These are phyloP conservation scores for Lepidochitona cinerea DNA, from an alignment of 2,888 invertebrate genomes.

Conservation along the genomic window DNA sequence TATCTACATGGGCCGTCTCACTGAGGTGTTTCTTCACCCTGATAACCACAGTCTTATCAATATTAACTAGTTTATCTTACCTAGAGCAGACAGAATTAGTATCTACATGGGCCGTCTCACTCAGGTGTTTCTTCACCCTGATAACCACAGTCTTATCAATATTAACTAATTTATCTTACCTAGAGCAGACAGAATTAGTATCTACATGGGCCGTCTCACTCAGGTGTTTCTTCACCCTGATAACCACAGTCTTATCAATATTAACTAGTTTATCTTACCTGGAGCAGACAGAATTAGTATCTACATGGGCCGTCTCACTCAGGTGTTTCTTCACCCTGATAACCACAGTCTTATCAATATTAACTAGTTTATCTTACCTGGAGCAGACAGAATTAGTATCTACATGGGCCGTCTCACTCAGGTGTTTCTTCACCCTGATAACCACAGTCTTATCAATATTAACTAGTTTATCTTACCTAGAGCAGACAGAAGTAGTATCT, in stretches of 20 bases:
- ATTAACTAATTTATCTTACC: conserved; percentile 9
- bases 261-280: conserved; percentile 13
- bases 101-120: conserved; percentile 25
- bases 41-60: conserved; percentile 51
- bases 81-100: conserved; percentile 18
- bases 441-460: conserved; percentile 50
- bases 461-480: conserved; percentile 14
- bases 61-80: conserved; percentile 9
- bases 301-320: conserved; percentile 24
- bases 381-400: conserved; percentile 17
- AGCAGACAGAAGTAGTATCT: conserved; percentile 15
- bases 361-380: conserved; percentile 14
- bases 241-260: conserved; percentile 50
- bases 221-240: conserved; percentile 59
- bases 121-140: conserved; percentile 58
- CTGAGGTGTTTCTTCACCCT: conserved; percentile 59
- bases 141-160: conserved; percentile 51
- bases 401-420: conserved; percentile 32
- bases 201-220: conserved; percentile 25
- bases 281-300: conserved; percentile 16
- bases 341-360: conserved; percentile 50
- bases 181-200: conserved; percentile 18
- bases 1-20: conserved; percentile 24
- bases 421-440: conserved; percentile 56
- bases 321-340: conserved; percentile 59